Percentiles rank a stretch among this genome's conserved stretches.
Evolutionary conservation across 1,140 invertebrate genomes (phyloP).

Genomic region (Panagrolaimus sp.): DNA sequence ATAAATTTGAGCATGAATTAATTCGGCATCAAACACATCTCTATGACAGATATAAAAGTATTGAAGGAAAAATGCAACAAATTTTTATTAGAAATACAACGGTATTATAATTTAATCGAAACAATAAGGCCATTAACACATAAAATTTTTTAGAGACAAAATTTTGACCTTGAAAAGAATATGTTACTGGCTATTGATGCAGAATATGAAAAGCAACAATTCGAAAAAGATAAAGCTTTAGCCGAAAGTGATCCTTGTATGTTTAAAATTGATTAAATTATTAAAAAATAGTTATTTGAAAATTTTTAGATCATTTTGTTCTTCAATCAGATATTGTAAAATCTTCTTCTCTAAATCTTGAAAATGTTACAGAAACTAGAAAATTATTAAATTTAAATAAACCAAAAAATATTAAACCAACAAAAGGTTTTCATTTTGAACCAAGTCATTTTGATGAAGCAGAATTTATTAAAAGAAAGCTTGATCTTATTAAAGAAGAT

Average conservation of each 20-base stretch:
- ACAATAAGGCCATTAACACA: neutral
- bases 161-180: neutral
- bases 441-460: neutral
- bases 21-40: neutral
- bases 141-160: neutral
- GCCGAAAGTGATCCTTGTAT: neutral
- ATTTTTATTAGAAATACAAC: neutral
- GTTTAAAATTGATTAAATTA: neutral
- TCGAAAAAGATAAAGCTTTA: neutral
- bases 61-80: neutral
- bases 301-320: too few species aligned
- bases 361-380: too few species aligned
- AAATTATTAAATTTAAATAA: too few species aligned
- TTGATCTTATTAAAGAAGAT: neutral
- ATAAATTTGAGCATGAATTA: neutral
- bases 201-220: constrained; percentile 5
- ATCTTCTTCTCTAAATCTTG: too few species aligned
- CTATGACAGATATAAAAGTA: neutral
- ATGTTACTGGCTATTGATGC: constrained; percentile 5
- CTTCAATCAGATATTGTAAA: too few species aligned
- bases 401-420: neutral
- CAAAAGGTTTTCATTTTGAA: neutral
- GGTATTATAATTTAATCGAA: neutral
- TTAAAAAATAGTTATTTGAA: too few species aligned
- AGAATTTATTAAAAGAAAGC: neutral